Evolutionary conservation across 64 coral and sea anemone species (phyloP), one percentile per base, ranked within the genome.

Genomic region (Actinia tenebrosa): DNA sequence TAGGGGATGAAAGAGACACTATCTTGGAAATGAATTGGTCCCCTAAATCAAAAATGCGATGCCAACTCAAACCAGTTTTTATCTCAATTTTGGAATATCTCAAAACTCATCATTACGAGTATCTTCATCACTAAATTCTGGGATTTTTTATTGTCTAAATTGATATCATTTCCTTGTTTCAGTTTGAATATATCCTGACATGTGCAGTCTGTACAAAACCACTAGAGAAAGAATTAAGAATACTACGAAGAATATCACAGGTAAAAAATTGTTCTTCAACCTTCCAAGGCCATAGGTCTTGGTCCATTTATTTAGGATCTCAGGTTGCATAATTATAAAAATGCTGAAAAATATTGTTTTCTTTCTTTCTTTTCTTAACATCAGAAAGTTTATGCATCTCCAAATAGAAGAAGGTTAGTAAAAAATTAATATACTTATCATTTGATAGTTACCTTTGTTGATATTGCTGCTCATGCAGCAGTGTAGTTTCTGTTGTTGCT

Each of bases 171-270:
- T 7, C 52, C 43, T 47, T 84, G 46, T 80, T 89, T 10, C 52
- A 96, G 94, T 96, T 96, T 90, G 94, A 96, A 80, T 96, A 96
- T 71, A 96, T 71, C 26, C 71, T 96, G 16, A 96, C 94, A 3
- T 96, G 94, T 96, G 94, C 94, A 10, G 60, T 96, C 55, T 96
- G 94, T 45, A 96, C 94, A 30, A 96, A 96, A 71, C 94, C 94
- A 84, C 94, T 89, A 53, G 94, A 96, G 11, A 96, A 96, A 71
- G 94, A 96, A 45, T 77, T 96, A 63, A 89, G 84, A 86, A 92
- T 96, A 60, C 52, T 96, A 17, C 87, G 91, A 19, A 89, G 88
- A 92, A 92, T 96, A 89, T 92, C 94, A 58, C 94, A 96, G 91
- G 94, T 75, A 15, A 75, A 18, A 0, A 75, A 37, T 37, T 37